Evolutionary conservation across 1,140 invertebrate species (phyloP), one percentile per base, ranked within the genome.

Genomic region (Maconellicoccus hirsutus): DNA sequence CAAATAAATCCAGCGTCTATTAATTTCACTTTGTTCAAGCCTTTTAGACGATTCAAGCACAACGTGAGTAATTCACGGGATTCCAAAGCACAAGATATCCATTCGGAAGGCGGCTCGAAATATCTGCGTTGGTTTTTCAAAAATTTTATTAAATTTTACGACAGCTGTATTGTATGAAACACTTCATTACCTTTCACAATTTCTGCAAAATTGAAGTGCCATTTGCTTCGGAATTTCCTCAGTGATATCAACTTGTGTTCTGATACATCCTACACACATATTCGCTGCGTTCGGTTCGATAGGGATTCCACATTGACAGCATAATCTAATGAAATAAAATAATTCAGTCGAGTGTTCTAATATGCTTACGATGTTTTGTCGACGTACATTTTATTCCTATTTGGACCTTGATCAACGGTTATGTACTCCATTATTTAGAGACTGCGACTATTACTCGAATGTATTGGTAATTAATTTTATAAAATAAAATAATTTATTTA

Each of bases 1-100:
- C 97, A 99, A 2, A 98, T 85, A 83, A 99, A 99, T 6, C 89
- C 87, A 70, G 98, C 97, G 86, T 99, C 96, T 59, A 98, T 84
- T 4, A 99, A 80, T 78, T 91, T 91, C 0, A 97, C 90, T 79
- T 89, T 87, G 75, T 89, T 93, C 0, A 98, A 81, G 3, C 93
- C 93, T 82, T 96, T 98, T 0, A 99, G 80, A 78, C 90, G 93
- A 78, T 98, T 96, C 3, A 99, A 80, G 78, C 97, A 99, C 1
- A 99, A 78, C 0, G 91, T 85, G 1, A 99, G 80, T 0, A 99
- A 81, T 80, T 99, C 96, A 61, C 91, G 85, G 0, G 96, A 98
- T 82, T 99, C 97, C 0, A 98, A 81, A 12, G 88, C 81, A 75
- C 93, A 94, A 16, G 85, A 82, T 19, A 98, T 79, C 97, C 97